These are phyloP conservation scores for Amphiprion clarkii DNA, from an alignment of 2,797 vertebrate species.

Conservation along the genomic window DNA sequence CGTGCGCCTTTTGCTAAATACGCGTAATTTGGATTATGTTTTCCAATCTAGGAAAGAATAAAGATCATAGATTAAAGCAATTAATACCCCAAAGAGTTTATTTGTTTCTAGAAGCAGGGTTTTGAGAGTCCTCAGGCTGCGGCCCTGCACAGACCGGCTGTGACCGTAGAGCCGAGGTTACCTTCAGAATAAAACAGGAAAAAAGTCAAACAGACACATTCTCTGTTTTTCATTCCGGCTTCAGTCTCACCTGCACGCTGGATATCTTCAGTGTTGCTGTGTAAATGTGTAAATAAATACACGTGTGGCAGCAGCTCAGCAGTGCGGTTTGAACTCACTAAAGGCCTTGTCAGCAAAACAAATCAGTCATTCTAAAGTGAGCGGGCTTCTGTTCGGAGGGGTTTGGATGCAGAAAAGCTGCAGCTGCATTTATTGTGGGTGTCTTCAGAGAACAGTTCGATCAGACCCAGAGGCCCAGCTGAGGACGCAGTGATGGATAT, in stretches of 20 bases:
- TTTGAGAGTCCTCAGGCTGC: background rate
- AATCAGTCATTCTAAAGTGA: slow-evolving; percentile 42
- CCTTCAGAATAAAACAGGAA: background rate
- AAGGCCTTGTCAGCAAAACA: slow-evolving; percentile 58
- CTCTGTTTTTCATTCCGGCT: background rate
- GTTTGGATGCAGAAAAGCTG: slow-evolving; percentile 16
- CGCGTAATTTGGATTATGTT: background rate
- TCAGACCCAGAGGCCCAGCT: slow-evolving; percentile 1
- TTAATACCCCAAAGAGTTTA: background rate
- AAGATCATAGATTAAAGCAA: background rate
- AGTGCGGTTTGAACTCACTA: slow-evolving; percentile 22
- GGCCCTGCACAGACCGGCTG: background rate
- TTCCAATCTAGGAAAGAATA: background rate
- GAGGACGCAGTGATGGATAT: slow-evolving; percentile 11
- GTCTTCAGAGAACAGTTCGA: slow-evolving; percentile 1
- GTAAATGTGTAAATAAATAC: slow-evolving; percentile 56
- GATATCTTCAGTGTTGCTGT: background rate
- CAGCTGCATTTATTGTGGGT: slow-evolving; percentile 40
- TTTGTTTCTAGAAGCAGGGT: background rate
- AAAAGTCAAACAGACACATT: background rate
- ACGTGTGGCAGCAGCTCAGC: slow-evolving; percentile 49
- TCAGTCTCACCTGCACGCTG: background rate
- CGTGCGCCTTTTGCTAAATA: background rate
- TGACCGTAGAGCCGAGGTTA: background rate
- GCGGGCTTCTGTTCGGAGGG: slow-evolving; percentile 41